Conservation (phyloP, 1,140 invertebrate species). For the Bombus cullumanus region DNA sequence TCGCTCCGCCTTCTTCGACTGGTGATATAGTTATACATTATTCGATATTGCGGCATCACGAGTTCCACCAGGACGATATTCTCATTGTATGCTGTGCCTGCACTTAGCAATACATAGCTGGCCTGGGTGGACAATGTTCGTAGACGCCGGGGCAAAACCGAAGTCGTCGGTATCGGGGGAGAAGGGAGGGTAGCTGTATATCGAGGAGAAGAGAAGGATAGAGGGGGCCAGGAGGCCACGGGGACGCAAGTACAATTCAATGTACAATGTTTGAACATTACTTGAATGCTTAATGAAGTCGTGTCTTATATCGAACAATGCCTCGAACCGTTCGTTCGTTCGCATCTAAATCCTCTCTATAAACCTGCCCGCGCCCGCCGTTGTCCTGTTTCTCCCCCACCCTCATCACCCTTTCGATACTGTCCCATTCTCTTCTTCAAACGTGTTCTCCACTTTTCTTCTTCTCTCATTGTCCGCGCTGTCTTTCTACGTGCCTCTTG, state of each 20-base stretch:
- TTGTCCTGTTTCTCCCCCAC: slow-evolving; percentile 44
- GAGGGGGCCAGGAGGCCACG: slow-evolving; percentile 24
- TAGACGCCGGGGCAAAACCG: slow-evolving; percentile 54
- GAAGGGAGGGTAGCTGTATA: neutral
- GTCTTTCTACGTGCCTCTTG: slow-evolving; percentile 25
- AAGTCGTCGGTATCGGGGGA: neutral
- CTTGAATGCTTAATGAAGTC: slow-evolving; percentile 81
- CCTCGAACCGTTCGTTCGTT: slow-evolving; percentile 72
- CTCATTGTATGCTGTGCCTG: slow-evolving; percentile 73
- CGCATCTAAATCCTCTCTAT: slow-evolving; percentile 70
- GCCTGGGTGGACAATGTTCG: slow-evolving; percentile 46
- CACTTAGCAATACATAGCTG: slow-evolving; percentile 48
- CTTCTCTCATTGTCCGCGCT: neutral
- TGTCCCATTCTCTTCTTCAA: slow-evolving; percentile 55
- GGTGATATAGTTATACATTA: slow-evolving; percentile 78
- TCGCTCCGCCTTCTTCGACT: slow-evolving; percentile 15
- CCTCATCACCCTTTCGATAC: slow-evolving; percentile 58
- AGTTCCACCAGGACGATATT: slow-evolving; percentile 74
- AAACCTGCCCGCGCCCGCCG: slow-evolving; percentile 54
- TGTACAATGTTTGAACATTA: slow-evolving; percentile 79
- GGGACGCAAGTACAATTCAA: slow-evolving; percentile 70
- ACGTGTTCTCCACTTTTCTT: neutral
- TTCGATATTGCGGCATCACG: slow-evolving; percentile 78
- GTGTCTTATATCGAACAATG: slow-evolving; percentile 81
- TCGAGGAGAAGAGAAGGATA: neutral